phyloP scores from a whole-genome alignment of 2,797 vertebrate genomes.

The Micropoecilia bifurca region DNA sequence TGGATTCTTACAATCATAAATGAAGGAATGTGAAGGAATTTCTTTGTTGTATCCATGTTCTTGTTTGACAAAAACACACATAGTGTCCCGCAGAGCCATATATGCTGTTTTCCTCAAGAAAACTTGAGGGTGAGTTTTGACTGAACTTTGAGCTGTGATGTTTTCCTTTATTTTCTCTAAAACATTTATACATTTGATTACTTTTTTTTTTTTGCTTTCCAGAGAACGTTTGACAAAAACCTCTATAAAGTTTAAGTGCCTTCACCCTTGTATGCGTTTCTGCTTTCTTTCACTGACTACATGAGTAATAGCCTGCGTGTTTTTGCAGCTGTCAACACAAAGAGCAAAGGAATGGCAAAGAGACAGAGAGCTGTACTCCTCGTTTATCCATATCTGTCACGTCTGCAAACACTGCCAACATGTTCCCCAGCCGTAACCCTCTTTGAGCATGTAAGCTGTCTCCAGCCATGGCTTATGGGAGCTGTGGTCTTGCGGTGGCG shows the following conservation, averaged over 20 bases:
- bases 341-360: conserved; percentile 30
- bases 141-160: conserved; percentile 71
- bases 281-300: conserved; percentile 30
- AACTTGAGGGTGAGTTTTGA: conserved; percentile 48
- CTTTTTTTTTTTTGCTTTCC: conserved; percentile 44
- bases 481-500: conserved; percentile 70
- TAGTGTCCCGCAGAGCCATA: conserved; percentile 60
- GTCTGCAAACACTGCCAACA: conserved; percentile 57
- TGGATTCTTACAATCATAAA: conserved; percentile 48
- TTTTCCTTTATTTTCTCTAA: conserved; percentile 36
- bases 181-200: conserved; percentile 65
- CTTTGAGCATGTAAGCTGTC: conserved; percentile 58
- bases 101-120: conserved; percentile 29
- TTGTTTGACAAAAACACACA: conserved; percentile 46
- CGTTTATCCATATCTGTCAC: conserved; percentile 44
- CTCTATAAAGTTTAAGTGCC: conserved; percentile 72
- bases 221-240: conserved; percentile 62
- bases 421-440: conserved; percentile 58
- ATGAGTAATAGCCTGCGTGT: conserved; percentile 7
- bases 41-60: conserved; percentile 36
- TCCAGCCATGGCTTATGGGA: conserved; percentile 72
- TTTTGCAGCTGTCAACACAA: conserved; percentile 25
- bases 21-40: conserved; percentile 53
- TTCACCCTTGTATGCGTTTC: conserved; percentile 44
- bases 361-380: conserved; percentile 23